Percentiles rank a stretch among this genome's conserved stretches.
Conservation (phyloP, 2,113 vertebrate species). For the Phrynosoma blainvillii region DNA sequence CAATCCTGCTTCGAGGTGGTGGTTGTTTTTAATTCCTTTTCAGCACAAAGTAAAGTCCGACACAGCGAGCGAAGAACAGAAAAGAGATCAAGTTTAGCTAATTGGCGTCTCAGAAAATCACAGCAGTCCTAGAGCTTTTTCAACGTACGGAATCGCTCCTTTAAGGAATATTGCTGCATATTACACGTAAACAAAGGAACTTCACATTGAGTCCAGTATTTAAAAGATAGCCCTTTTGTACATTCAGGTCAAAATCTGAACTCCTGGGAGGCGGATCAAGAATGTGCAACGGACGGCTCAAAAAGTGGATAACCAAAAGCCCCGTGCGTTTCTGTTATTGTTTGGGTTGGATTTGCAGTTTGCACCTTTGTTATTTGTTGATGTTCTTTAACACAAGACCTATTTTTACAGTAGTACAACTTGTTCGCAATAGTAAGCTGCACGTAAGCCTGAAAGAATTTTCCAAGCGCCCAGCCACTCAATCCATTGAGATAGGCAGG, state of each 20-base stretch:
- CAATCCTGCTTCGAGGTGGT: too few relatives aligned
- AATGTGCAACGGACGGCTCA: too few relatives aligned
- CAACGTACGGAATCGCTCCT: too few relatives aligned
- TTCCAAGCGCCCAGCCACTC: conserved; percentile 11
- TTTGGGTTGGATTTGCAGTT: conserved; percentile 56
- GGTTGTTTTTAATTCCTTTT: neutral
- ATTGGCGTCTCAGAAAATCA: conserved; percentile 45
- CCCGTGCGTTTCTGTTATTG: conserved; percentile 58
- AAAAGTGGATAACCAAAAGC: conserved; percentile 59
- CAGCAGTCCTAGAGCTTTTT: conserved; percentile 1
- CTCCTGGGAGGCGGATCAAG: conserved; percentile 39
- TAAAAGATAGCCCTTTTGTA: conserved; percentile 57
- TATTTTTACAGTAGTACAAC: conserved; percentile 62
- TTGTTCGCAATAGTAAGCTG: neutral
- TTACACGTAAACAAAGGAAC: conserved; percentile 53
- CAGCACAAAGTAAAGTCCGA: neutral
- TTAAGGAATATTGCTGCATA: neutral
- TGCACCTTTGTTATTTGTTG: conserved; percentile 52
- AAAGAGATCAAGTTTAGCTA: neutral
- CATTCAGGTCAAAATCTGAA: conserved; percentile 64
- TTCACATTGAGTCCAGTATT: conserved; percentile 57
- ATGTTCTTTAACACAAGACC: conserved; percentile 39
- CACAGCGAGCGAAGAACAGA: conserved; percentile 28
- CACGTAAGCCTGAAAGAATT: neutral
- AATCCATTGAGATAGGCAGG: fast-evolving